A percentile compares a stretch with the other conserved stretches of the same genome.
Evolutionary conservation across 2,797 vertebrate species (phyloP).

Genomic region (Hipposideros larvatus): DNA sequence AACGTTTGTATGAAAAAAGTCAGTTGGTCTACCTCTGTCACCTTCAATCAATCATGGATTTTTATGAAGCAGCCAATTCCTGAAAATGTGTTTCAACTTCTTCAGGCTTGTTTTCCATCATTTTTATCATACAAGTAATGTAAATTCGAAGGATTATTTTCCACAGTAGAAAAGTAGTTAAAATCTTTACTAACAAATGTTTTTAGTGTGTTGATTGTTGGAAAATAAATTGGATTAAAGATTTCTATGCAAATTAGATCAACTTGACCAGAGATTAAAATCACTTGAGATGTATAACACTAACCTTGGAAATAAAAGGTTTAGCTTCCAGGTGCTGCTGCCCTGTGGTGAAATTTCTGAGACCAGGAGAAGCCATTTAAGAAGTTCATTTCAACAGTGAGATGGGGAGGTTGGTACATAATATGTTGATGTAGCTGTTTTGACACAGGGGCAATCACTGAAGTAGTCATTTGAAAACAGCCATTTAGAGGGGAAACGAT

Average conservation of each 20-base stretch:
- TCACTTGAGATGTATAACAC: neutral
- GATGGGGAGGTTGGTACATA: neutral
- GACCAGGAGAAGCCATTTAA: neutral
- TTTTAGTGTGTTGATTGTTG: constrained; percentile 18
- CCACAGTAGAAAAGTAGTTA: neutral
- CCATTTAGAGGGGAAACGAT: neutral
- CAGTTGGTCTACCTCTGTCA: neutral
- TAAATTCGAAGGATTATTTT: constrained; percentile 26
- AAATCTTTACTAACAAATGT: constrained; percentile 36
- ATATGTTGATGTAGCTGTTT: neutral
- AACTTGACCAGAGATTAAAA: constrained; percentile 13
- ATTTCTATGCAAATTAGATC: constrained; percentile 15
- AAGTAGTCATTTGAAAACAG: neutral
- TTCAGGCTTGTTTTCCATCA: neutral
- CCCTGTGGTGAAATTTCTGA: neutral
- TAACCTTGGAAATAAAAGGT: constrained; percentile 2
- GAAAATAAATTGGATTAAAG: constrained; percentile 36
- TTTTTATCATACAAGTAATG: constrained; percentile 25
- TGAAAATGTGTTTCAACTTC: constrained; percentile 30
- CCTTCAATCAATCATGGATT: neutral
- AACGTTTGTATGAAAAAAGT: neutral
- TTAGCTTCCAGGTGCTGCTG: neutral
- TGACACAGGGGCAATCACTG: neutral
- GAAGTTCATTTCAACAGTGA: neutral
- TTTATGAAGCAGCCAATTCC: neutral